Base-by-base conservation (phyloP, 2,888 invertebrate species). In the Drosophila mulleri region DNA sequence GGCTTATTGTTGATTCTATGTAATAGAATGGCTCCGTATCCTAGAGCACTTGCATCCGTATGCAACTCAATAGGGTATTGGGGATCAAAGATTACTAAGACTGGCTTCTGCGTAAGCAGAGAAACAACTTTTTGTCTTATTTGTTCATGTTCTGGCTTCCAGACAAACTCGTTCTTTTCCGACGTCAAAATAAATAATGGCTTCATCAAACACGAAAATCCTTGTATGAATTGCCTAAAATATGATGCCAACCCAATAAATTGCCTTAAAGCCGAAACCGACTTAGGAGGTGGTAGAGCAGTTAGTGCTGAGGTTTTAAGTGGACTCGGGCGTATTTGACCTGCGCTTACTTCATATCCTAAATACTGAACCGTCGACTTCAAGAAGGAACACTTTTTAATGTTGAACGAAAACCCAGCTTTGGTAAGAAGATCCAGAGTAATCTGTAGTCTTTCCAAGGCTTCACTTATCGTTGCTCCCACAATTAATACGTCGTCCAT, bases 131-230 rank as follows among this genome's bases (percentile, higher is more conserved):
- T 18, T 8, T 44, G 5, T 44, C 11, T 20, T 44, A 44, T 45
- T 45, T 20, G 44, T 45, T 45, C 44, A 45, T 45, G 44, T 7
- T 45, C 45, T 16, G 45, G 45, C 23, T 45, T 23, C 16, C 47
- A 47, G 16, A 26, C 3, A 23, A 26, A 47, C 2, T 45, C 8
- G 16, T 47, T 47, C 16, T 47, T 16, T 26, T 47, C 47, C 16
- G 47, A 47, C 26, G 47, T 47, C 3, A 47, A 47, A 14, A 23
- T 23, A 45, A 26, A 45, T 16, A 45, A 45, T 7, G 42, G 42
- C 18, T 20, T 44, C 20, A 44, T 44, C 12, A 44, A 44, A 16
- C 23, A 47, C 3, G 26, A 47, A 47, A 47, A 47, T 47, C 23
- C 47, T 26, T 47, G 47, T 16, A 26, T 47, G 16, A 47, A 47